Evolutionary conservation across 2,888 invertebrate species (phyloP).

Genomic region (Sabatieria punctata): DNA sequence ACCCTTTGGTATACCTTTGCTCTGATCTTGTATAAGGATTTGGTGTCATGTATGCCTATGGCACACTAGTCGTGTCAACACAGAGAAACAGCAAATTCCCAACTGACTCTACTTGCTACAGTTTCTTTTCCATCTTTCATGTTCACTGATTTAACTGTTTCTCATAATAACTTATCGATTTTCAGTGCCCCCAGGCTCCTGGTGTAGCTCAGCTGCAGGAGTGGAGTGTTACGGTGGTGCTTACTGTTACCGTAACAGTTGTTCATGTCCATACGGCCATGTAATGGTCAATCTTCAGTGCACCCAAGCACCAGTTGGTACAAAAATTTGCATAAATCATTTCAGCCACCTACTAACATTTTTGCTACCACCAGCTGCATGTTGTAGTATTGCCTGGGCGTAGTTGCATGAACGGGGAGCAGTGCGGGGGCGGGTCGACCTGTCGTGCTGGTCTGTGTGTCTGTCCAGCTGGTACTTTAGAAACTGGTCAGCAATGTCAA

Average conservation of each 20-base stretch:
- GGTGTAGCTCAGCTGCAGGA: conserved; percentile 13
- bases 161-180: too few relatives aligned
- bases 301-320: conserved; percentile 13
- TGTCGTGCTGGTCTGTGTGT: conserved; percentile 5
- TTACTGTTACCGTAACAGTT: conserved; percentile 14
- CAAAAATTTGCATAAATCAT: background rate
- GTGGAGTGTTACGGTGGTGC: conserved; percentile 15
- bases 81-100: too few relatives aligned
- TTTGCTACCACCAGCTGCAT: background rate
- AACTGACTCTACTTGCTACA: too few relatives aligned
- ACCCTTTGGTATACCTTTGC: too few relatives aligned
- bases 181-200: conserved; percentile 20
- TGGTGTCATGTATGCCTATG: too few relatives aligned
- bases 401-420: conserved; percentile 11
- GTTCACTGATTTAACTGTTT: too few relatives aligned
- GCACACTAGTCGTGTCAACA: too few relatives aligned
- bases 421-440: conserved; percentile 6
- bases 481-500: background rate
- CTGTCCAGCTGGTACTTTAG: background rate
- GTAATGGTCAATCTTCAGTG: conserved; percentile 13
- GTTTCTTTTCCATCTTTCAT: too few relatives aligned
- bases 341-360: background rate
- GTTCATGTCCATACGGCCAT: conserved; percentile 16
- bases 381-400: conserved; percentile 9
- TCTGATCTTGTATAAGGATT: too few relatives aligned